phyloP scores from a whole-genome alignment of 2,797 vertebrate species.

The Eidolon dupreanum region DNA sequence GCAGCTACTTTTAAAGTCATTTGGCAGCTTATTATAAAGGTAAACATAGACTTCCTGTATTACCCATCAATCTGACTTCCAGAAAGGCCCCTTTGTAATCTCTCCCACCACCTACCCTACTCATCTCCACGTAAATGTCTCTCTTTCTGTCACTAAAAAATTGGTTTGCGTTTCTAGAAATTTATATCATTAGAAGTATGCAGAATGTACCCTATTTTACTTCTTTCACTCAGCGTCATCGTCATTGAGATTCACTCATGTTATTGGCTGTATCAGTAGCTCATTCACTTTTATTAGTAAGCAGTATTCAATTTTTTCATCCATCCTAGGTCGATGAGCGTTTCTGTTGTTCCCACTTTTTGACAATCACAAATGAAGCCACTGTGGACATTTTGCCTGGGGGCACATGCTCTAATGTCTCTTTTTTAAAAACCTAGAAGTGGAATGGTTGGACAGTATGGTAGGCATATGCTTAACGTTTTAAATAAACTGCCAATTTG shows the following conservation, averaged over 20 bases:
- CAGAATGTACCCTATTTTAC: neutral
- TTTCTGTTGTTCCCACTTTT: neutral
- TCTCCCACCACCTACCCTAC: neutral
- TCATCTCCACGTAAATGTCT: neutral
- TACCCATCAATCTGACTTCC: neutral
- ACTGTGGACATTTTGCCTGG: neutral
- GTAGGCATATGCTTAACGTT: neutral
- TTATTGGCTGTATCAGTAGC: fast-evolving
- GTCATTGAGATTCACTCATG: neutral
- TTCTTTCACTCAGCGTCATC: neutral
- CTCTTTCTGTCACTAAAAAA: neutral
- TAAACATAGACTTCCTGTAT: neutral
- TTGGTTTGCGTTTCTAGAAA: neutral
- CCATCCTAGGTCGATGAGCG: neutral
- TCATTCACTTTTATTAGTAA: neutral
- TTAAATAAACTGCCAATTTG: neutral
- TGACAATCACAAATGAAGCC: neutral
- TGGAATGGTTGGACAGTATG: fast-evolving
- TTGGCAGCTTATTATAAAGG: neutral
- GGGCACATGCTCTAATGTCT: neutral
- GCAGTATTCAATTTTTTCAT: neutral
- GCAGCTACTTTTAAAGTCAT: neutral
- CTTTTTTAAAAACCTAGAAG: neutral
- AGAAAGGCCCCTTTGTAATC: neutral
- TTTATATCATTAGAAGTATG: neutral